Base-by-base conservation (phyloP, 2,113 vertebrate genomes). In the Sylvia atricapilla region DNA sequence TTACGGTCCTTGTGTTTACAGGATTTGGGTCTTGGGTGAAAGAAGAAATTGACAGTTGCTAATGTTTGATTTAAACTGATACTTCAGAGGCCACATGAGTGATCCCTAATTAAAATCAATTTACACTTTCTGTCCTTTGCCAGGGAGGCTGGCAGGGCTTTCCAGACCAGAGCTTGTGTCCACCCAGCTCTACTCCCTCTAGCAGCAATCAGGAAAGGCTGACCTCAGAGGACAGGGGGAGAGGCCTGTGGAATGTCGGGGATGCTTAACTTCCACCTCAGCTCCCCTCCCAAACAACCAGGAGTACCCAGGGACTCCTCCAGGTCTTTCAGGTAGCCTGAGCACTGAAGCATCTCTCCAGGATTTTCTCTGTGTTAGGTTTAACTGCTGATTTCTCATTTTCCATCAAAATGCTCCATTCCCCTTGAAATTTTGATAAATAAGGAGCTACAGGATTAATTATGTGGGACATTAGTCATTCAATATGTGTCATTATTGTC, bases 51-150 rank as follows among this genome's bases (percentile, higher is more conserved):
- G 90, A 87, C 90, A 90, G 83, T 94, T 96, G 77, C 56, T 90
- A 93, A 89, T 89, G 74, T 89, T 96, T 96, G 93, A 96, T 94
- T 97, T 93, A 94, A 96, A 78, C 80, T 89, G 86, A 92, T 81
- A 93, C 41, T 63, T 84, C 11, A 27, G 66, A 75, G 80, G 69
- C 92, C 83, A 92, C 80, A 81, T 39, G 56, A 60, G 58, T 90
- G 76, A 89, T 81, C 85, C 49, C 52, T 94, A 76, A 93, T 93
- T 93, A 95, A 90, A 94, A 85, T 87, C 41, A 78, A 68, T 93
- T 96, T 88, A 64, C n/a, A 53, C 86, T 79, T 95, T 68, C 76
- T 88, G 62, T 94, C 73, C 76, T 90, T 89, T 16, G 3, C 41
- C 86, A 93, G 68, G 25, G 30, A 89, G 60, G 56, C 68, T 94